Conservation (phyloP, 2,113 vertebrate genomes). For the Ifrita kowaldi region DNA sequence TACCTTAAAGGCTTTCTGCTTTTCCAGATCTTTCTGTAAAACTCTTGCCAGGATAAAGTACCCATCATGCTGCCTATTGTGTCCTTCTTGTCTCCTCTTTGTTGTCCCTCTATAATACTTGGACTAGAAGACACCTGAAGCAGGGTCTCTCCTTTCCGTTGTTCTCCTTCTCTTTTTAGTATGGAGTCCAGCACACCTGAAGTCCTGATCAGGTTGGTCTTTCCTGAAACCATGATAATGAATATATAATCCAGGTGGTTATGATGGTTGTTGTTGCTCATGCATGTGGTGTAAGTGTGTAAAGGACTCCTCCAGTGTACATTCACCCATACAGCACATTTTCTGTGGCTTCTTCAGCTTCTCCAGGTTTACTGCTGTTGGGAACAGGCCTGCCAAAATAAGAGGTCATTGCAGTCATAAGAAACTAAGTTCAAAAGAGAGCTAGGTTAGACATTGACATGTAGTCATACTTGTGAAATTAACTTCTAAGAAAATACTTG, state of each 20-base stretch:
- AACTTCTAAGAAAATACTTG: neutral
- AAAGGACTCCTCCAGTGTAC: neutral
- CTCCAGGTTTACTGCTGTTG: neutral
- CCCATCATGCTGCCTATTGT: accelerated
- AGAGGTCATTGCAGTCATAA: neutral
- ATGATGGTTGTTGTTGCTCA: neutral
- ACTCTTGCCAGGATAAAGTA: neutral
- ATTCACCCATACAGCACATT: neutral
- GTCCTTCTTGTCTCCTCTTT: neutral
- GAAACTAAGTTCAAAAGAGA: neutral
- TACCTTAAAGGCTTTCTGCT: neutral
- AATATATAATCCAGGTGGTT: neutral
- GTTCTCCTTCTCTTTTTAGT: neutral
- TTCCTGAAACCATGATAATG: neutral
- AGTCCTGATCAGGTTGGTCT: neutral
- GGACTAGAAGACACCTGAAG: neutral
- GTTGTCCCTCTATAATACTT: neutral
- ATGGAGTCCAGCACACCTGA: neutral
- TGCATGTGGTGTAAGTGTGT: accelerated
- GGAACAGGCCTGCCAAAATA: neutral
- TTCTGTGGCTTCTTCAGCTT: neutral
- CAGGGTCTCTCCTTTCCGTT: neutral
- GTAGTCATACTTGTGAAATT: neutral
- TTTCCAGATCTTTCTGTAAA: neutral
- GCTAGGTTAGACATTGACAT: neutral